Evolutionary conservation across 2,113 vertebrate genomes (phyloP), one percentile per base, ranked within the genome.

Genomic region (Rissa tridactyla): DNA sequence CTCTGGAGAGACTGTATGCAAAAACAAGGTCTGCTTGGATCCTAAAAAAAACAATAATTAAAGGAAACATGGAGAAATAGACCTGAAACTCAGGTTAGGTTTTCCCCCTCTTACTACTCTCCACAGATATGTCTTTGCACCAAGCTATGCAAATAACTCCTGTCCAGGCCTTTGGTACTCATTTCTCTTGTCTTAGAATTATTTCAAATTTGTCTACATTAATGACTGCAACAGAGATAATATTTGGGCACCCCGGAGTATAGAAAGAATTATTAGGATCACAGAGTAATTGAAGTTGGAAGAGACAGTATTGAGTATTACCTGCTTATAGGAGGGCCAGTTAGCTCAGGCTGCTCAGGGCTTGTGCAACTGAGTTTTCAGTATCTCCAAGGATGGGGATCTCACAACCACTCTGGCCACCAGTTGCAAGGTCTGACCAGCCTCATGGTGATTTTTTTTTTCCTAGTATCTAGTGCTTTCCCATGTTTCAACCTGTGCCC

Each of bases 401-500:
- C 30, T 55, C 51, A 70, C 12, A 73, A 5, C 22, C 6, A 30
- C 30, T 70, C 58, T 77, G 22, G 27, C 15, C 1, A 14, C 11
- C 32, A 12, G 32, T 52, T 71, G 68, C 64, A 61, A 60, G 23
- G 29, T 32, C n/a, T 47, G 32, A 64, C 20, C 58, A 82, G 19
- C 13, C 5, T 72, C 15, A 19, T 10, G 7, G 38, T 71, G 47
- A 4, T 32, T 4, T 32, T 52, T 54, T 55, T 36, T 65, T 83
- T 36, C 17, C 18, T 81, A 60, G 13, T 60, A 12, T 29, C 20
- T 55, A 20, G 51, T 57, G 64, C 65, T 52, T 62, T 70, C 20
- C 40, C 21, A 1, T 34, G 36, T 70, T 70, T 69, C 78, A 40
- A 0, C 7, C 30, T n/a, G n/a, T n/a, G 57, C 6, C n/a, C 5